phyloP scores from a whole-genome alignment of 2,797 vertebrate genomes.

The Scyliorhinus canicula region DNA sequence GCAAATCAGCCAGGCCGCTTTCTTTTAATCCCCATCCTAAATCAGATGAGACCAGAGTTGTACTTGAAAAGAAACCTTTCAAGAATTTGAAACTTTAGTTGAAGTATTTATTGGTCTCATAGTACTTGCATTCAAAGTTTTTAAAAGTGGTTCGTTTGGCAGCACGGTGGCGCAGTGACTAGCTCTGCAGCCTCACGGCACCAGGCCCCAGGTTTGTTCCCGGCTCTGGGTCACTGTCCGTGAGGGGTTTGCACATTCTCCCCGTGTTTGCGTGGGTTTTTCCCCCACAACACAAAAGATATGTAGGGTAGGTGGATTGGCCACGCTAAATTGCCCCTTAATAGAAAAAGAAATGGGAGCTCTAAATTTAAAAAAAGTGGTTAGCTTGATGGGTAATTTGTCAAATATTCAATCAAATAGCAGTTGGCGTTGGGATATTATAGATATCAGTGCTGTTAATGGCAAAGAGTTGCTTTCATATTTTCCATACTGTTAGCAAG shows the following conservation, averaged over 20 bases:
- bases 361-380: no score
- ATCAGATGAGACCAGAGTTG: neutral
- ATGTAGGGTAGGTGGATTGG: no score
- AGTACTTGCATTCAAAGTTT: neutral
- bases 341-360: no score
- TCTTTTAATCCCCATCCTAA: neutral
- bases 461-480: constrained; percentile 74
- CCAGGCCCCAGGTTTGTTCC: no score
- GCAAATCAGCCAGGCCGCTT: neutral
- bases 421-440: neutral
- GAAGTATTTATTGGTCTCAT: neutral
- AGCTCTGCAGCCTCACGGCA: no score
- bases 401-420: neutral
- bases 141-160: neutral
- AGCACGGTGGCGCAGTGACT: no score
- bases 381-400: neutral
- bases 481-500: constrained; percentile 77
- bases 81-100: neutral
- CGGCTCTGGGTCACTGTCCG: no score
- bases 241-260: no score
- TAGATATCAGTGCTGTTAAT: constrained; percentile 51
- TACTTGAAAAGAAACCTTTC: neutral
- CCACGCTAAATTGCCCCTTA: no score
- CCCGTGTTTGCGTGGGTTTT: no score
- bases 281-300: no score